Percentiles rank a stretch among this genome's conserved stretches.
phyloP scores from a whole-genome alignment of 2,888 invertebrate genomes.

The Heliconius ismenius region DNA sequence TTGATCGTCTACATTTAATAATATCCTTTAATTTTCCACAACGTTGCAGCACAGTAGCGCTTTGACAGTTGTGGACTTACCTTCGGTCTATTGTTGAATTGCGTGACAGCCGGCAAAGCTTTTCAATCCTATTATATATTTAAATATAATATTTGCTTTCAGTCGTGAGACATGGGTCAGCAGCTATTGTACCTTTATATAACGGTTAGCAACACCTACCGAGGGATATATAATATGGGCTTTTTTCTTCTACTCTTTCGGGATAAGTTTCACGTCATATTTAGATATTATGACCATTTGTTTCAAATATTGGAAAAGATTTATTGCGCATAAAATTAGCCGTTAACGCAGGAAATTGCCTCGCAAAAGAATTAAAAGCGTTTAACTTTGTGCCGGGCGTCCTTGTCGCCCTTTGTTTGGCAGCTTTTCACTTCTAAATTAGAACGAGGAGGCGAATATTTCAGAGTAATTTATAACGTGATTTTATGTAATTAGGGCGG shows the following conservation, averaged over 20 bases:
- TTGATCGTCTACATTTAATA: constrained; percentile 1
- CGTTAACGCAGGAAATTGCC: constrained; percentile 65
- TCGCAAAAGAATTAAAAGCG: constrained; percentile 65
- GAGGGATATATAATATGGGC: neutral
- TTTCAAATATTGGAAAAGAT: constrained; percentile 55
- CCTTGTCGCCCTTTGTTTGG: constrained; percentile 67
- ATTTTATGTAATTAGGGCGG: constrained; percentile 73
- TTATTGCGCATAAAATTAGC: constrained; percentile 64
- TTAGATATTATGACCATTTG: constrained; percentile 32
- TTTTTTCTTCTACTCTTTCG: neutral
- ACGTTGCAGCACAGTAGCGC: constrained; percentile 43
- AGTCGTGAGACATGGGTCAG: constrained; percentile 38
- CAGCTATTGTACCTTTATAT: constrained; percentile 32
- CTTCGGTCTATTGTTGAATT: constrained; percentile 44
- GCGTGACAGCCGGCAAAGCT: constrained; percentile 43
- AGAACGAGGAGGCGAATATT: constrained; percentile 65
- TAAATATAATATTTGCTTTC: constrained; percentile 41
- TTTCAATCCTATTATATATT: constrained; percentile 41
- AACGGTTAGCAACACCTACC: neutral
- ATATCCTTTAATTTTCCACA: constrained; percentile 37
- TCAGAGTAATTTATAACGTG: constrained; percentile 70
- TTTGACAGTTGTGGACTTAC: constrained; percentile 47
- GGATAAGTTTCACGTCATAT: neutral
- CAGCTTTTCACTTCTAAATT: constrained; percentile 65
- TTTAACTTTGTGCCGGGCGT: constrained; percentile 63